Base-by-base conservation (phyloP, 2,797 vertebrate species). In the Sebastes taczanowskii region DNA sequence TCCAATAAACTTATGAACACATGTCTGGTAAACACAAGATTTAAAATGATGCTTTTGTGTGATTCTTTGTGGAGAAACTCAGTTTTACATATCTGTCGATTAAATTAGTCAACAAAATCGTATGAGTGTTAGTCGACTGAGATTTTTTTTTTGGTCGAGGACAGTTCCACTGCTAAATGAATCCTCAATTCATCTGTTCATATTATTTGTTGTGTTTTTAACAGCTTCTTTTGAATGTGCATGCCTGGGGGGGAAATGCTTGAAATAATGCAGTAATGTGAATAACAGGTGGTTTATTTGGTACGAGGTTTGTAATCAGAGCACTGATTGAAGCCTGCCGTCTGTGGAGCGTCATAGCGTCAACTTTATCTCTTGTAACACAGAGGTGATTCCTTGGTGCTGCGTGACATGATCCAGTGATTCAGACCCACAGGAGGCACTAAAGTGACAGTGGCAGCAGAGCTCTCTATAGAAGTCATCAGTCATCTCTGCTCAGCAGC, bases 401-500 rank as follows among this genome's bases (percentile, higher is more conserved):
- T 71, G 27, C 67, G 22, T 91, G 92, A 94, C 86, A 81, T 82
- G 85, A 91, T 82, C 83, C 90, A 92, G 90, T 82, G 77, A 86
- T 83, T 88, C 86, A 85, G 82, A 86, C 68, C 81, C 80, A 75
- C 83, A 30, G 32, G 83, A 86, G 88, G 89, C 90, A 84, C 56
- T 6, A 27, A 82, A 85, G 92, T 90, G 90, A 93, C 91, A 83
- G 80, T 83, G 80, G 77, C 81, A 84, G 82, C 66, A 74, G 76
- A 83, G 86, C 81, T 83, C 78, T 83, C 71, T 71, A 42, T 81
- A 53, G 71, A 79, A 85, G 80, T 87, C 91, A 93, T 94, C 92
- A 85, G 86, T 95, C 93, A 94, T 94, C 86, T 86, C 14, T 78
- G 80, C 86, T 81, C 72, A 79, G 82, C 81, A 84, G 84, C 87